Percentiles rank a stretch among this genome's conserved stretches.
Conservation (phyloP, 2,888 invertebrate species). For the Cheilosia grossa region DNA sequence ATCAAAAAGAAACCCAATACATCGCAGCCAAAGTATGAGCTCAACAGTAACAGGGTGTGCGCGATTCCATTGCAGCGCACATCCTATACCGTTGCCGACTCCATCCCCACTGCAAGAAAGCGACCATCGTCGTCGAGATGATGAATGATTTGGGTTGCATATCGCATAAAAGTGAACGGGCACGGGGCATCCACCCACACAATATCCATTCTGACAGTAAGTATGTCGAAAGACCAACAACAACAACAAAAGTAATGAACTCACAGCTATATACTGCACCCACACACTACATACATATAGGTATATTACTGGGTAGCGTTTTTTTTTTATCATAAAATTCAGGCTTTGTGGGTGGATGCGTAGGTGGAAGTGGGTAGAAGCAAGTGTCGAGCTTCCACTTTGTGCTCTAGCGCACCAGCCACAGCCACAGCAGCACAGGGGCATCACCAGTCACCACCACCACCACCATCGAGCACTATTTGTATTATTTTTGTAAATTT, state of each 20-base stretch:
- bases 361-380: slow-evolving; percentile 48
- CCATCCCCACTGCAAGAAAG: slow-evolving; percentile 19
- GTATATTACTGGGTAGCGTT: not conserved
- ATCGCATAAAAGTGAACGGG: slow-evolving; percentile 36
- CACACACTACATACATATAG: not conserved
- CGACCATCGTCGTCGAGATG: slow-evolving; percentile 32
- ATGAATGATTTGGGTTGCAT: slow-evolving; percentile 66
- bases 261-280: slow-evolving; percentile 28
- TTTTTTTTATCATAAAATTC: slow-evolving; percentile 28
- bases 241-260: slow-evolving; percentile 56
- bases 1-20: not conserved
- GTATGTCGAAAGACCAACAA: slow-evolving; percentile 18
- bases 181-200: slow-evolving; percentile 42
- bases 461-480: not conserved
- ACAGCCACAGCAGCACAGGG: slow-evolving; percentile 1
- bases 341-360: slow-evolving; percentile 49
- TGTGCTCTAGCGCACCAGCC: slow-evolving; percentile 30
- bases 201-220: slow-evolving; percentile 1
- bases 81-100: not conserved
- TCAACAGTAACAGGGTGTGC: slow-evolving; percentile 37
- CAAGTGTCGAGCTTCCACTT: slow-evolving; percentile 40
- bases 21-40: slow-evolving; percentile 1
- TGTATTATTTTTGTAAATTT: slow-evolving; percentile 47
- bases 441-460: slow-evolving; percentile 14
- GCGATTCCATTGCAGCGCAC: slow-evolving; percentile 22